Base-by-base conservation (phyloP, 2,113 vertebrate species). In the Ahaetulla prasina region DNA sequence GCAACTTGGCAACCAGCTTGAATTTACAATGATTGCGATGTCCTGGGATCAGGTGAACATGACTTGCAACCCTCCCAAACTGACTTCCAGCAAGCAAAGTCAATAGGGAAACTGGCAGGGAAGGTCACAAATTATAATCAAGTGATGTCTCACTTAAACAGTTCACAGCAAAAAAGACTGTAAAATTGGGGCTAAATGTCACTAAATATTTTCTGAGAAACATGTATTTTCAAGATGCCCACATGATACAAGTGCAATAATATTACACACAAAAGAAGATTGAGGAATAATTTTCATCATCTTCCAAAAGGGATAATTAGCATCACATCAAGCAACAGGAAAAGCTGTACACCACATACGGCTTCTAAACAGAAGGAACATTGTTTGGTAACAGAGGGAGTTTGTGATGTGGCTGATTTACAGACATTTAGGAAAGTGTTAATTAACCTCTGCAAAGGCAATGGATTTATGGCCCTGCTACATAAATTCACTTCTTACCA, bases 361-460 rank as follows among this genome's bases (percentile, higher is more conserved):
- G 16, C 85, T 1, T 92, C 90, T 91, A 68, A 43, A 63, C 1
- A 47, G n/a, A 92, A 89, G 92, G 74, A 90, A 90, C 53, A 43
- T 23, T 89, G 25, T 23, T 43, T 52, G 27, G 45, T 45, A 85
- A 27, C 12, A 35, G 74, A 92, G 57, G 9, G 39, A 45, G 5
- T n/a, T 91, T 23, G 5, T 92, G 27, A 92, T 8, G 1, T 0
- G 22, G 88, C 47, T 94, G 92, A 89, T 85, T 49, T 85, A 20
- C 39, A 94, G 53, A 68, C 27, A 47, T 89, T 85, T 91, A 84
- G 87, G 86, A 91, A 91, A 91, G 35, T 91, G 87, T 89, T 57
- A 91, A 63, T 93, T 89, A 91, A 93, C 90, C 90, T 91, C 68
- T 89, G 68, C 30, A 91, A 84, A 91, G n/a, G 90, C 53, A 52